Conservation (phyloP, 2,113 vertebrate genomes). For the Cervus canadensis region DNA sequence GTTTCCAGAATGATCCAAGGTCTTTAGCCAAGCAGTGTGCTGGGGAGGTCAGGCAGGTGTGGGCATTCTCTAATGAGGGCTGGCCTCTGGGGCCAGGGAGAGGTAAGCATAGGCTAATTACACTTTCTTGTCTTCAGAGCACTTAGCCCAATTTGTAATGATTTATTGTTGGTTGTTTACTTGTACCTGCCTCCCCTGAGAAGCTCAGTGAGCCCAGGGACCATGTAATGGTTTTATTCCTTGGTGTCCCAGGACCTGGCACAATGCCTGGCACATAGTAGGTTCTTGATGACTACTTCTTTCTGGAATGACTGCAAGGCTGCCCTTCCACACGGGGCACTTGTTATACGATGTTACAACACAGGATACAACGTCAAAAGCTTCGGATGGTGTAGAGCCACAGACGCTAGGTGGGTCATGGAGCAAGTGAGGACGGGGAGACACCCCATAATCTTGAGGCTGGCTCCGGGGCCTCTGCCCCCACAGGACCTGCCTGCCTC, state of each 20-base stretch:
- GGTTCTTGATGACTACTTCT: neutral
- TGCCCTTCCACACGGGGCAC: neutral
- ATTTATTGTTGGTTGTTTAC: slow-evolving; percentile 50
- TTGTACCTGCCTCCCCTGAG: neutral
- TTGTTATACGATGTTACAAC: neutral
- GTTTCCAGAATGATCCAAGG: neutral
- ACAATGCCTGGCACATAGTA: neutral
- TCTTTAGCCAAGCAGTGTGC: neutral
- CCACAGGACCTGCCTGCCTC: neutral
- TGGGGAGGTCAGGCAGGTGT: neutral
- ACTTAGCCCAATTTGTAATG: slow-evolving; percentile 66
- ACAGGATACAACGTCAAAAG: neutral
- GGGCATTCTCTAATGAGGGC: neutral
- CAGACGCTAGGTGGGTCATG: neutral
- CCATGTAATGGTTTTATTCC: neutral
- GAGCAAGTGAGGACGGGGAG: neutral
- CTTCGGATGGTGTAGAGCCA: neutral
- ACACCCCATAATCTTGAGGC: neutral
- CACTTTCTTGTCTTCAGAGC: slow-evolving; percentile 49
- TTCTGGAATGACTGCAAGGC: neutral
- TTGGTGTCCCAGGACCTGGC: neutral
- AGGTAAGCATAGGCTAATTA: slow-evolving; percentile 48
- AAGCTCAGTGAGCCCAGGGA: neutral
- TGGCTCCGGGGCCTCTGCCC: neutral
- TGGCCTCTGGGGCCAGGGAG: slow-evolving; percentile 16